phyloP scores from a whole-genome alignment of 2,797 vertebrate species.

The Alosa sapidissima region DNA sequence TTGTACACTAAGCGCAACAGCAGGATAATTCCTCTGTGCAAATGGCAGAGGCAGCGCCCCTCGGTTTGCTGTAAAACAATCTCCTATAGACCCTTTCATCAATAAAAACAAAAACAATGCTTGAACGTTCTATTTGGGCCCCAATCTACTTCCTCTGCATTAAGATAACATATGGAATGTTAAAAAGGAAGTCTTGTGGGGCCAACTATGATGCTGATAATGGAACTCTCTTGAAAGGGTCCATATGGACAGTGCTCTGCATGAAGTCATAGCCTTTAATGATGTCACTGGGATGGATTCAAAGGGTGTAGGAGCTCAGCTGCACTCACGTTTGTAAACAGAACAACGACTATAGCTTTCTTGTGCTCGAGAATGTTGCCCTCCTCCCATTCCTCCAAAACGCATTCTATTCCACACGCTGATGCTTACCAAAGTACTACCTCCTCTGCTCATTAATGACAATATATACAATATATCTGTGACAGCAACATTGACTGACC shows the following conservation, averaged over 20 bases:
- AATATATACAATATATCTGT: constrained; percentile 48
- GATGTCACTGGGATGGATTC: constrained; percentile 59
- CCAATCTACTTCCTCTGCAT: no score
- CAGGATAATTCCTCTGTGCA: constrained; percentile 27
- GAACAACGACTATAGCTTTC: constrained; percentile 57
- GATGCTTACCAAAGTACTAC: constrained; percentile 48
- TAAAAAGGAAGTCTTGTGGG: no score
- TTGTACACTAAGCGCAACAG: constrained; percentile 25
- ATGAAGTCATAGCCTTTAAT: constrained; percentile 64
- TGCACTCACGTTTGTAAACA: constrained; percentile 52
- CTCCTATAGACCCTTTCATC: constrained; percentile 29
- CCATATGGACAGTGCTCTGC: constrained; percentile 54
- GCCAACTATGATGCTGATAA: no score
- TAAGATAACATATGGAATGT: no score
- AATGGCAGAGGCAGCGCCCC: constrained; percentile 39
- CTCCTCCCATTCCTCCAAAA: constrained; percentile 56
- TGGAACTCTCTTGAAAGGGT: no score
- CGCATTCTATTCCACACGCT: constrained; percentile 49
- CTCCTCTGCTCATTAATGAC: constrained; percentile 52
- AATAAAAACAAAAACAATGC: no score
- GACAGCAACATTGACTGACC: neutral
- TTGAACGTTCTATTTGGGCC: no score
- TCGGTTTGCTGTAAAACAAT: constrained; percentile 60
- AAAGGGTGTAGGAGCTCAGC: constrained; percentile 63
- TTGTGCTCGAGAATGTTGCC: constrained; percentile 33